Conservation (phyloP, 1,140 invertebrate genomes). For the Dendroctonus valens region DNA sequence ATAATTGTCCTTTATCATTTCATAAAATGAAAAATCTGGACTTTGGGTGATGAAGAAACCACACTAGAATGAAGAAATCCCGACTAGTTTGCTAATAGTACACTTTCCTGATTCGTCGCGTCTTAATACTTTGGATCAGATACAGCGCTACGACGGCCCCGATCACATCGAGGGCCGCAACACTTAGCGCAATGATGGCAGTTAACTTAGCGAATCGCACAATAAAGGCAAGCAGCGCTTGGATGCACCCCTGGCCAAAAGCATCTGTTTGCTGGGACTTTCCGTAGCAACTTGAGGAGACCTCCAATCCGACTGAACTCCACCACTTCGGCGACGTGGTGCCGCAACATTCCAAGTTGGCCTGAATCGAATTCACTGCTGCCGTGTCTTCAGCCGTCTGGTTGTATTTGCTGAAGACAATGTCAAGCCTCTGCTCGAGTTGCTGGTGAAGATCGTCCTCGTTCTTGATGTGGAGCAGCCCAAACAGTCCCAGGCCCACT, state of each 20-base stretch:
- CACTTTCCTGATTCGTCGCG: too few species aligned
- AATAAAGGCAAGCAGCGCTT: neutral
- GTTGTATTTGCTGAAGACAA: neutral
- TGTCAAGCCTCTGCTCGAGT: neutral
- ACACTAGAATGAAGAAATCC: too few species aligned
- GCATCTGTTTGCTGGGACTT: neutral
- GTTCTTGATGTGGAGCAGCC: conserved; percentile 20
- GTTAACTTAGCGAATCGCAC: neutral
- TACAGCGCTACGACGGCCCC: conserved; percentile 14
- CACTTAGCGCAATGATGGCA: conserved; percentile 11
- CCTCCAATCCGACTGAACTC: neutral
- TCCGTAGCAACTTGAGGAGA: neutral
- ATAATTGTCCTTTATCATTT: too few species aligned
- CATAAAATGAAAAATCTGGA: too few species aligned
- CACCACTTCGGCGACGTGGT: neutral
- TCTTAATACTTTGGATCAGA: conserved; percentile 9
- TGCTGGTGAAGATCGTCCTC: neutral
- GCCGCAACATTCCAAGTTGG: conserved; percentile 18
- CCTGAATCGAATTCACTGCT: conserved; percentile 4
- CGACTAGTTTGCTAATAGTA: too few species aligned
- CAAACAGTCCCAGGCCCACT: conserved; percentile 25
- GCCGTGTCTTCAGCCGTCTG: neutral
- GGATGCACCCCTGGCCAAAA: neutral
- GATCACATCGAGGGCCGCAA: conserved; percentile 11
- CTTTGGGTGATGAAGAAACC: too few species aligned